Base-by-base conservation (phyloP, 2,888 invertebrate species). In the Hyposoter didymator region DNA sequence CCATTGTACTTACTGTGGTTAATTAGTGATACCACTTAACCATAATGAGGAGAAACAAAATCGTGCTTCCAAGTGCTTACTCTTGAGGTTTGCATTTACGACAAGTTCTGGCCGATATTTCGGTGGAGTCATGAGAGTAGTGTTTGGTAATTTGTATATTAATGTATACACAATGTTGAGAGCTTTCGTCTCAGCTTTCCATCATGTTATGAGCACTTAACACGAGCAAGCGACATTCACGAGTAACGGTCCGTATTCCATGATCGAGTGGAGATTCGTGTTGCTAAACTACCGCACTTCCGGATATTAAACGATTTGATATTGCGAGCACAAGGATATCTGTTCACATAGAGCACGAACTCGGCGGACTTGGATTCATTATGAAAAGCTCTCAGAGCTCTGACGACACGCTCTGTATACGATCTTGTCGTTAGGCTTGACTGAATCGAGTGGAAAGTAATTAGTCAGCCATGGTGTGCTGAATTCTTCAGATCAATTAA, bases 221-320 rank as follows among this genome's bases (percentile, higher is more conserved):
- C 55, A 22, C 3, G 55, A 55, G 55, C 10, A 55, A 8, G 22
- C 0, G 22, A 10, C 3, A 22, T 22, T 19, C 22, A 55, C 55
- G 22, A 55, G 55, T 12, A 22, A 55, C 19, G 55, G 55, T 55
- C 10, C 22, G 55, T 55, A 55, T 55, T 12, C 22, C n/a, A 19
- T 19, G 52, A 22, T 22, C 1, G n/a, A 52, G n/a, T 19, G 55
- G 10, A 22, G 55, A 10, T 55, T 10, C 22, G 22, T 55, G 10
- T n/a, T 55, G 19, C 22, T 8, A 55, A 55, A 55, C 55, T 55
- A 55, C 12, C 55, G n/a, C 55, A 55, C 55, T 55, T 55, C 22
- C 22, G 22, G 55, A 22, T 55, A 55, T 55, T 22, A 55, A 55
- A 22, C 22, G 22, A 55, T 22, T 55, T n/a, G 19, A 22, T 55